These are phyloP conservation scores for Cyclopterus lumpus DNA, from an alignment of 2,797 vertebrate species.

Conservation along the genomic window DNA sequence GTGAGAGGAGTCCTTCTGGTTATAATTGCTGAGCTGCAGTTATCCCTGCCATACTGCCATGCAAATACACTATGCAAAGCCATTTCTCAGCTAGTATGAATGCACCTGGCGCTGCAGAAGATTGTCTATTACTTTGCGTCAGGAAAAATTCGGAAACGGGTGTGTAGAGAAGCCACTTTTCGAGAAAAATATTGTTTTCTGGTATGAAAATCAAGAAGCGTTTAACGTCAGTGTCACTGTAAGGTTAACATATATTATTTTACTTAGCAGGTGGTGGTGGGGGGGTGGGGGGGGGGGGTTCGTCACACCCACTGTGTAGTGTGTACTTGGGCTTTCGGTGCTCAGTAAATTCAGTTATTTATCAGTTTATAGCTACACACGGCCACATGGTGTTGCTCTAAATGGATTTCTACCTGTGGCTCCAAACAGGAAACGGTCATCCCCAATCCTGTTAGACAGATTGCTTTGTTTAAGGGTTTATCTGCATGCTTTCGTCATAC, in stretches of 20 bases:
- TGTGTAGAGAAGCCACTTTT: background rate
- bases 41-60: conserved; percentile 45
- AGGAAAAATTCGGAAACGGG: background rate
- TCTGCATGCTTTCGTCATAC: conserved; percentile 19
- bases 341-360: background rate
- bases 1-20: background rate
- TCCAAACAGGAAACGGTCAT: background rate
- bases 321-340: background rate
- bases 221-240: background rate
- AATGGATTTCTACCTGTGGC: background rate
- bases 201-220: background rate
- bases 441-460: background rate
- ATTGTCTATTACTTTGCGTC: background rate
- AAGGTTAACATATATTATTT: background rate
- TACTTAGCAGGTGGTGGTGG: no score
- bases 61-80: conserved; percentile 83
- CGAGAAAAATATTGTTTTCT: background rate
- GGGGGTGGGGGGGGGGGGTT: background rate
- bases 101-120: background rate
- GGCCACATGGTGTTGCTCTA: background rate
- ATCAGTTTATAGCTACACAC: background rate
- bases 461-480: conserved; percentile 7
- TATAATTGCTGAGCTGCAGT: conserved; percentile 5
- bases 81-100: conserved; percentile 27
- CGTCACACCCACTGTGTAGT: background rate